Evolutionary conservation across 2,888 invertebrate species (phyloP), one percentile per base, ranked within the genome.

Genomic region (Platypus cylindrus): DNA sequence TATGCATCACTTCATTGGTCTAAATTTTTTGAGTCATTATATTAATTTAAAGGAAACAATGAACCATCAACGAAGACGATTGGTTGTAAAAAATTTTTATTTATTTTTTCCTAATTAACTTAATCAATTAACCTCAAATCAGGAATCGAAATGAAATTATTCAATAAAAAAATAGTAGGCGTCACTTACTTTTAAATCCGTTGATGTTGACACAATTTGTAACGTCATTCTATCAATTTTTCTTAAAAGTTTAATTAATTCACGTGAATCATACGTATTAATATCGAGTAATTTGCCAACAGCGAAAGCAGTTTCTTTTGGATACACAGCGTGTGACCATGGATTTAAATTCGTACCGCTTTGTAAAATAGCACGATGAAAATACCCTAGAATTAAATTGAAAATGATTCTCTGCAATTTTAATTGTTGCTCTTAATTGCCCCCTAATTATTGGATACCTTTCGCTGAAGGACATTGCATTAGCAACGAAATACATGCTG

Each of bases 261-360:
- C 30, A 5, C 30, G 37, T 13, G 46, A 43, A 28, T 47, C 45
- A 17, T 40, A 43, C 0, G 49, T 46, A 15, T 45, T 36, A 9
- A 52, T 38, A 9, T 41, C 46, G 20, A 52, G 43, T 20, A 44
- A 42, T 15, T 42, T 27, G 3, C 47, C 52, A 5, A 52, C 39
- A 12, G 42, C 33, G 24, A 47, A 47, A 5, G 48, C 48, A 1
- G 48, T 42, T 18, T 41, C 39, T 18, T 43, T 40, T 5, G 46
- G 45, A 25, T 46, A 38, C 14, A 46, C 41, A 9, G 51, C 44
- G 14, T 48, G 45, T 3, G 51, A 45, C 53, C 53, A 53, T 5
- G 44, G 37, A 23, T 47, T 48, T 11, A 53, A 31, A 3, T 50
- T 47, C 12, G 50, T 49, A 5, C 53, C 53, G 29, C 51, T 52